Base-by-base conservation (phyloP, 2,888 invertebrate genomes). In the Elysia crispata region DNA sequence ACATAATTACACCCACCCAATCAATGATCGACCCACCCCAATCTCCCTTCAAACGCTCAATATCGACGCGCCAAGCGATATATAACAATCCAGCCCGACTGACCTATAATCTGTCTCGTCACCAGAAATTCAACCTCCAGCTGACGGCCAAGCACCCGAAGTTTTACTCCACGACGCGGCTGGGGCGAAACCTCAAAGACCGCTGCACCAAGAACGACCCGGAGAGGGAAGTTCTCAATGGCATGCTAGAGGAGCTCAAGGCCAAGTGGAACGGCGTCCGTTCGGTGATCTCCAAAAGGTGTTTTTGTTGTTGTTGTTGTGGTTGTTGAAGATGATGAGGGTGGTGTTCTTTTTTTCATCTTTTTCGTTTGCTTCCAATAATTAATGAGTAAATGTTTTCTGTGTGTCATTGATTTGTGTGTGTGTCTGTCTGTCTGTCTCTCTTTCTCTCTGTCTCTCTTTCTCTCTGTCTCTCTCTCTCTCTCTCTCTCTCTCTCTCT, bases 161-260 rank as follows among this genome's bases (percentile, higher is more conserved):
- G 6, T 92, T 91, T 82, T 91, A 91, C 84, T 89, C 91, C 20
- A 91, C 92, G 6, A 90, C 91, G 49, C 84, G 92, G n/a, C 88
- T 92, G 20, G 92, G 92, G 0, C 84, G 91, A n/a, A 90, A 88
- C 84, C 87, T 92, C 25, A 91, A 91, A 83, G 92, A 92, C 84
- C 82, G 91, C 66, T 92, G 92, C 78, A 90, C 88, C 1, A 91
- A 90, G 82, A 77, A 86, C 8, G 92, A 92, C 82, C 89, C 89
- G 0, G 92, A 92, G 77, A 83, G 90, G 64, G 90, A 90, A 13
- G 84, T 89, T 18, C 89, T 92, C 0, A 89, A 88, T 76, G 86
- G 86, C 81, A 92, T 92, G 92, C 85, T 92, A 30, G 92, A 92
- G 83, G 89, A 90, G 60, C 85, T 92, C 80, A 91, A 91, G 84